Percentiles rank a stretch among this genome's conserved stretches.
phyloP scores from a whole-genome alignment of 1,140 invertebrate species.

The Nymphalis io region DNA sequence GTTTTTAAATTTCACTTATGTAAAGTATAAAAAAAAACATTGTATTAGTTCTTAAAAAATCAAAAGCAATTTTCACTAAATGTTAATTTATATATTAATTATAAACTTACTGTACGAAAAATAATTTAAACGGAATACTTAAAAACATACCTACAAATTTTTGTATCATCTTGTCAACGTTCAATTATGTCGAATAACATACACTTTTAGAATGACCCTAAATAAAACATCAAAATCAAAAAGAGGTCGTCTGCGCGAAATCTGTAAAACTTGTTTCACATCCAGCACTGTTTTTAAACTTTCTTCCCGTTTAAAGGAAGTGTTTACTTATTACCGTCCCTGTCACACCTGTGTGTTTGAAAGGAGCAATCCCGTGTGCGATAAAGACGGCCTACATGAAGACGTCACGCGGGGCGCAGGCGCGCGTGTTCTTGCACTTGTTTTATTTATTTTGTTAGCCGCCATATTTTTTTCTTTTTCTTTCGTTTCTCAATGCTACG shows the following conservation, averaged over 20 bases:
- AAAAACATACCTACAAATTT: slow-evolving; percentile 7
- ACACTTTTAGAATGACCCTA: slow-evolving; percentile 54
- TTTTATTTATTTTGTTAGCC: slow-evolving; percentile 75
- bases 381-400: slow-evolving; percentile 70
- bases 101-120: not conserved
- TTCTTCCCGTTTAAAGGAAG: slow-evolving; percentile 68
- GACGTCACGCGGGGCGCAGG: slow-evolving; percentile 74
- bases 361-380: slow-evolving; percentile 46
- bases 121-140: not conserved
- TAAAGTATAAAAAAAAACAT: too few species aligned
- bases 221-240: slow-evolving; percentile 69
- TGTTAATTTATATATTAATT: too few species aligned
- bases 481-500: slow-evolving; percentile 63
- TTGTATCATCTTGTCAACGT: slow-evolving; percentile 44
- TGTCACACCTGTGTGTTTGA: slow-evolving; percentile 42
- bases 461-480: slow-evolving; percentile 66
- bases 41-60: too few species aligned
- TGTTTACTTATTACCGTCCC: slow-evolving; percentile 51
- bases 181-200: slow-evolving; percentile 50
- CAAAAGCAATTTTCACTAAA: too few species aligned
- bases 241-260: slow-evolving; percentile 69
- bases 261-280: slow-evolving; percentile 76
- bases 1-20: too few species aligned
- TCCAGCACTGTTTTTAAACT: slow-evolving; percentile 74
- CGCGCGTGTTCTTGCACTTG: slow-evolving; percentile 76